These are phyloP conservation scores for Sternotherus odoratus DNA, from an alignment of 2,797 vertebrate species.

Conservation along the genomic window DNA sequence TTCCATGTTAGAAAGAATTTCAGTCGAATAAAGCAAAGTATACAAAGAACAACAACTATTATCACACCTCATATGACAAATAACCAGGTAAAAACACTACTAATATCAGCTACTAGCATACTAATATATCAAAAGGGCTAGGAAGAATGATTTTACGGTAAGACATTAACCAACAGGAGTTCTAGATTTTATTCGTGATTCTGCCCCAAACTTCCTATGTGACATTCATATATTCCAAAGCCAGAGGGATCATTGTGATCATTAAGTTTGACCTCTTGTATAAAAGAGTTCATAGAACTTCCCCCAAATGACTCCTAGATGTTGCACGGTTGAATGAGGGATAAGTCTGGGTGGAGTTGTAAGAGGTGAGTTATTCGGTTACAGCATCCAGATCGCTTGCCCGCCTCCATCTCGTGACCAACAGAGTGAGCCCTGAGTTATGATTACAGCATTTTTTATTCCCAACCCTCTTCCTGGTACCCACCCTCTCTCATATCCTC, in stretches of 20 bases:
- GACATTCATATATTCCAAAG: not conserved
- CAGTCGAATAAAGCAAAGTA: constrained; percentile 26
- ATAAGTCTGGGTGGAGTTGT: too few relatives aligned
- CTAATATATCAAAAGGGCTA: not conserved
- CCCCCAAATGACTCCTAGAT: not conserved
- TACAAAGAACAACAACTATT: not conserved
- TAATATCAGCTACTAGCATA: not conserved
- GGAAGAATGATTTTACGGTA: not conserved
- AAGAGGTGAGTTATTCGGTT: too few relatives aligned
- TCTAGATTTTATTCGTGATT: not conserved
- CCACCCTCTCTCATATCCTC: too few relatives aligned
- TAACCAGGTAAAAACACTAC: not conserved
- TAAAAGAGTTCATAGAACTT: not conserved
- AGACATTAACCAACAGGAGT: not conserved
- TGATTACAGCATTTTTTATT: too few relatives aligned
- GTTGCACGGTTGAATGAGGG: too few relatives aligned
- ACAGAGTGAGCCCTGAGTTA: too few relatives aligned
- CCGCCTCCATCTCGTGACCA: too few relatives aligned
- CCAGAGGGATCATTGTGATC: not conserved
- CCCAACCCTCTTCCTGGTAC: too few relatives aligned
- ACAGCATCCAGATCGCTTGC: too few relatives aligned
- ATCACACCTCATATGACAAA: not conserved
- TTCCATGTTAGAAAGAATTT: not conserved
- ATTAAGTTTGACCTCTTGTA: not conserved
- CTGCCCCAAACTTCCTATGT: not conserved